These are phyloP conservation scores for Tyto alba DNA, from an alignment of 2,113 vertebrate genomes.

Conservation along the genomic window DNA sequence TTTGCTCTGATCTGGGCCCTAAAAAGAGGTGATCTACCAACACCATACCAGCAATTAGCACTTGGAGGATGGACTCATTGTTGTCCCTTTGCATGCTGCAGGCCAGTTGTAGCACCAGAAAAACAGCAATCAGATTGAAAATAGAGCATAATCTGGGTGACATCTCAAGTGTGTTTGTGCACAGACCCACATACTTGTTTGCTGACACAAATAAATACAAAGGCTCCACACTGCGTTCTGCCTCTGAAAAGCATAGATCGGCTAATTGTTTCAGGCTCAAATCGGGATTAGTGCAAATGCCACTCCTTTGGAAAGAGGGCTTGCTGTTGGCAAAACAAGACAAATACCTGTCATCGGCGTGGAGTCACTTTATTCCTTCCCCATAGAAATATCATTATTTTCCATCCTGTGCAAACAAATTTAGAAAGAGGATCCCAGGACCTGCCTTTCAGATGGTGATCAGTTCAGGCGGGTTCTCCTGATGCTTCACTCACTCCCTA, in stretches of 20 bases:
- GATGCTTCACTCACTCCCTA: not conserved
- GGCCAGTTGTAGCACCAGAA: not conserved
- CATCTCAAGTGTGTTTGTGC: constrained; percentile 25
- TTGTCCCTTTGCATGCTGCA: not conserved
- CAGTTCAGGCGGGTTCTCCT: not conserved
- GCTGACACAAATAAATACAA: constrained; percentile 39
- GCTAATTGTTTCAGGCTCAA: constrained; percentile 48
- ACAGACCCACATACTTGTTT: not conserved
- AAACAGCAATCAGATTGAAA: constrained; percentile 12
- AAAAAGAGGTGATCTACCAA: not conserved
- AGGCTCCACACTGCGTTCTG: not conserved
- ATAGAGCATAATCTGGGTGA: not conserved
- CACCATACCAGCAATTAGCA: not conserved
- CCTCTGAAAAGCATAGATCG: constrained; percentile 7
- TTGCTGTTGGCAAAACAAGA: constrained; percentile 59
- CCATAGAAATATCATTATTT: constrained; percentile 34
- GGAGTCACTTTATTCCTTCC: constrained; percentile 39
- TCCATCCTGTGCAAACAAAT: constrained; percentile 22
- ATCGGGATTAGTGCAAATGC: constrained; percentile 51
- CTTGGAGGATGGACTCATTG: not conserved
- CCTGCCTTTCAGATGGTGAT: not conserved
- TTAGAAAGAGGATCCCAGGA: constrained; percentile 26
- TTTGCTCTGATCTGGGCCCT: not conserved
- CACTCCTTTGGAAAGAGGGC: not conserved
- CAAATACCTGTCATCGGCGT: constrained; percentile 45